phyloP scores from a whole-genome alignment of 1,140 invertebrate genomes.

The Papilio xuthus region DNA sequence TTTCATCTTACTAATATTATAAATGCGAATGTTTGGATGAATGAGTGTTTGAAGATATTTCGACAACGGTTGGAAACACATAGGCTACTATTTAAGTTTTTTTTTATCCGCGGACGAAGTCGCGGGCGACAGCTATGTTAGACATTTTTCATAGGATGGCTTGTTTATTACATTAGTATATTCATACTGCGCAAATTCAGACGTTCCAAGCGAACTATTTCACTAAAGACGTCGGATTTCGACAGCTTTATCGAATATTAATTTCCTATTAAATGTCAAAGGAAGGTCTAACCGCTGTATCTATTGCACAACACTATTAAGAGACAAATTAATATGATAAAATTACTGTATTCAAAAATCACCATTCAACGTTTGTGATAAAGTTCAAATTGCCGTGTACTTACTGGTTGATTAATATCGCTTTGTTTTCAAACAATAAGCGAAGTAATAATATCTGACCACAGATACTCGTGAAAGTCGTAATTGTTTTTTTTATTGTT shows the following conservation, averaged over 20 bases:
- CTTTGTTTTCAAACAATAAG: constrained; percentile 5
- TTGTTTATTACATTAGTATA: neutral
- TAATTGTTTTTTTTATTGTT: constrained; percentile 25
- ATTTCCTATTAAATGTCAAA: constrained; percentile 33
- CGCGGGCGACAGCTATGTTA: too few species aligned
- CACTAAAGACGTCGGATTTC: neutral
- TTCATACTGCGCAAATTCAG: neutral
- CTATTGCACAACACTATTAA: constrained; percentile 21
- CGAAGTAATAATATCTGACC: constrained; percentile 23
- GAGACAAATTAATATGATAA: constrained; percentile 3
- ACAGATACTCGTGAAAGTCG: constrained; percentile 28
- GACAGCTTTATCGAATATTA: constrained; percentile 31
- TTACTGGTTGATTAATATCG: neutral
- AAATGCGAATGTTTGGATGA: too few species aligned
- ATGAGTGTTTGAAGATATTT: too few species aligned
- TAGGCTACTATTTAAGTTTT: too few species aligned
- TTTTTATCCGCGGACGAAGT: too few species aligned
- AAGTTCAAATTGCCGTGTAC: neutral
- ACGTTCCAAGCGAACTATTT: constrained; percentile 4
- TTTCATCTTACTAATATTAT: too few species aligned
- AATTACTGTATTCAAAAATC: neutral
- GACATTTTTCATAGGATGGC: neutral
- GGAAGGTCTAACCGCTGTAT: constrained; percentile 22
- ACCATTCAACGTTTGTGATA: neutral
- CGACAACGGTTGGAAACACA: too few species aligned